Evolutionary conservation across 2,888 invertebrate genomes (phyloP).

Genomic region (Ptilodon capucinus): DNA sequence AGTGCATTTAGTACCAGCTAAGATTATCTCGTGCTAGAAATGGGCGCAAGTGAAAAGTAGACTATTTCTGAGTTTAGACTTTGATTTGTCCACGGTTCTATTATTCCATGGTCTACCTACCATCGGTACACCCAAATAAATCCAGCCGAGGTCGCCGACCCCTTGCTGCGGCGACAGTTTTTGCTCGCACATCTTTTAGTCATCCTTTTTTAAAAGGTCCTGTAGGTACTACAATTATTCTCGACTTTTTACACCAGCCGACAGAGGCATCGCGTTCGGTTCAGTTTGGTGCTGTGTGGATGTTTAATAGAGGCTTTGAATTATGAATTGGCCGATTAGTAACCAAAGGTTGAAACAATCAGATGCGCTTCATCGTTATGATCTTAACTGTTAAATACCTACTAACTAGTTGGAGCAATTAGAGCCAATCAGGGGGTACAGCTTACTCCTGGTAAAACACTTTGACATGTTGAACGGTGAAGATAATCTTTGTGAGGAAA

Average conservation of each 20-base stretch:
- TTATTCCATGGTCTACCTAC: conserved; percentile 25
- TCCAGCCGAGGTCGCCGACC: conserved; percentile 63
- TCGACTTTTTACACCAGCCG: conserved; percentile 70
- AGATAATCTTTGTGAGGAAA: no score
- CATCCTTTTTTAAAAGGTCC: conserved; percentile 51
- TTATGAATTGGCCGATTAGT: background rate
- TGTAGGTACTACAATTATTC: conserved; percentile 73
- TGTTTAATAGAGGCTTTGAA: conserved; percentile 37
- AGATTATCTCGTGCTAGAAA: no score
- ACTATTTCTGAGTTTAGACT: no score
- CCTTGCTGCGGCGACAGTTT: conserved; percentile 67
- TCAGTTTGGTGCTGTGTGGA: conserved; percentile 31
- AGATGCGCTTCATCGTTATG: no score
- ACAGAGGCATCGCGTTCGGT: conserved; percentile 66
- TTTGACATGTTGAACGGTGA: no score
- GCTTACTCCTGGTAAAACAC: no score
- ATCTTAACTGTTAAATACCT: no score
- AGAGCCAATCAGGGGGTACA: no score
- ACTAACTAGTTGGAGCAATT: no score
- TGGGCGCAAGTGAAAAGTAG: no score
- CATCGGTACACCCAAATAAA: conserved; percentile 60
- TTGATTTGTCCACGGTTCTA: background rate
- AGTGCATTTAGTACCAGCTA: no score
- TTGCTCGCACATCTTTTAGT: conserved; percentile 67
- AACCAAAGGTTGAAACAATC: background rate